Percentiles rank a stretch among this genome's conserved stretches.
These are phyloP conservation scores for Egretta garzetta DNA, from an alignment of 2,113 vertebrate genomes.

Conservation along the genomic window DNA sequence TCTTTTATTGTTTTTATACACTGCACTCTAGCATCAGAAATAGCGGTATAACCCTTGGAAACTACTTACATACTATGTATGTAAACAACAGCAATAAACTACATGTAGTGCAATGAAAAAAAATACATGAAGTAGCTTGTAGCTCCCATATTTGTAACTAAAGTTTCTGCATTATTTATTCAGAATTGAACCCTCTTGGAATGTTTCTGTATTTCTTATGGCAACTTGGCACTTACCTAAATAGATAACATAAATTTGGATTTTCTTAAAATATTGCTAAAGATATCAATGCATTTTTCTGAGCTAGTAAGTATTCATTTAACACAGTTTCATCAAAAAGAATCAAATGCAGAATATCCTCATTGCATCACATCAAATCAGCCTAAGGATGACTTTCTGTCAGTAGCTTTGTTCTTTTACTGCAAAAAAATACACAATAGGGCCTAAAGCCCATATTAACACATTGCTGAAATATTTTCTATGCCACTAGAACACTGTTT, in stretches of 20 bases:
- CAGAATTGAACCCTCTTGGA: neutral
- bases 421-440: neutral
- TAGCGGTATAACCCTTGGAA: neutral
- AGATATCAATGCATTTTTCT: neutral
- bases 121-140: neutral
- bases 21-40: neutral
- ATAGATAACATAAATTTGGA: neutral
- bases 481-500: neutral
- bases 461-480: neutral
- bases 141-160: neutral
- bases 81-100: neutral
- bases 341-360: neutral
- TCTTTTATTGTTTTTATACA: neutral
- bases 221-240: neutral
- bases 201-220: neutral
- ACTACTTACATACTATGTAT: neutral
- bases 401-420: neutral
- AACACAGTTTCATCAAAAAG: neutral
- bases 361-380: neutral
- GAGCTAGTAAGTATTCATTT: neutral
- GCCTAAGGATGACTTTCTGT: neutral
- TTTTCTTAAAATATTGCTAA: neutral
- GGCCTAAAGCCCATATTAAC: neutral
- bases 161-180: neutral
- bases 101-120: rapidly evolving